Conservation (phyloP, 2,888 invertebrate genomes). For the Galeruca laticollis region DNA sequence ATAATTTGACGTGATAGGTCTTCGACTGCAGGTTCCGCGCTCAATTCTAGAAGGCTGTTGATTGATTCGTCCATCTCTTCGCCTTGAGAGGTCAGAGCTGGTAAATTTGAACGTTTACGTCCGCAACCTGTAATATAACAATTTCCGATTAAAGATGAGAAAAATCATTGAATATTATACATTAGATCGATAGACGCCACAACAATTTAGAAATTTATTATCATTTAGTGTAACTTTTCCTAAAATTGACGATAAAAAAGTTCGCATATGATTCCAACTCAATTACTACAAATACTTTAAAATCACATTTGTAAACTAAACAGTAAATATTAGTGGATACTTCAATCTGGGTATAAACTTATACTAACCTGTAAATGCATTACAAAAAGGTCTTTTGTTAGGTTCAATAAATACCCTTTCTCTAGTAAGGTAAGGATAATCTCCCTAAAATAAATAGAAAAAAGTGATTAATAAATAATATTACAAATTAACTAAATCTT, state of each 20-base stretch:
- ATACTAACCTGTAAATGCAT: conserved; percentile 84
- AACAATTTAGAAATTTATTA: no score
- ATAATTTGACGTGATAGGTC: conserved; percentile 83
- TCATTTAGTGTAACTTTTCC: no score
- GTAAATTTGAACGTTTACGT: conserved; percentile 73
- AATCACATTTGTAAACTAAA: no score
- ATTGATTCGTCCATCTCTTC: conserved; percentile 74
- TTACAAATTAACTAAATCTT: background rate
- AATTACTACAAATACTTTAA: no score
- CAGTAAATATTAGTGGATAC: background rate
- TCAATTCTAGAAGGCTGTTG: conserved; percentile 75
- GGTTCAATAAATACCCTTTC: conserved; percentile 66
- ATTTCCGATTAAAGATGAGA: background rate
- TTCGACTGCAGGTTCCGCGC: conserved; percentile 78
- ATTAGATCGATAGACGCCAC: no score
- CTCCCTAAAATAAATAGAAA: conserved; percentile 42
- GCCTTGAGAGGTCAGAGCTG: conserved; percentile 63
- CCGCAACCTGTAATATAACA: conserved; percentile 74
- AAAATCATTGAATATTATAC: no score
- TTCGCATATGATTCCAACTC: no score
- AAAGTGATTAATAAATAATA: conserved; percentile 1
- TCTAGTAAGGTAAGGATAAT: conserved; percentile 50
- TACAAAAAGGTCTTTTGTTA: conserved; percentile 87
- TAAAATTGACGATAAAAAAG: no score
- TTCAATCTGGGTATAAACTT: background rate